Evolutionary conservation across 2,797 vertebrate genomes (phyloP), one percentile per base, ranked within the genome.

Genomic region (Parauchenoglanis ngamensis): DNA sequence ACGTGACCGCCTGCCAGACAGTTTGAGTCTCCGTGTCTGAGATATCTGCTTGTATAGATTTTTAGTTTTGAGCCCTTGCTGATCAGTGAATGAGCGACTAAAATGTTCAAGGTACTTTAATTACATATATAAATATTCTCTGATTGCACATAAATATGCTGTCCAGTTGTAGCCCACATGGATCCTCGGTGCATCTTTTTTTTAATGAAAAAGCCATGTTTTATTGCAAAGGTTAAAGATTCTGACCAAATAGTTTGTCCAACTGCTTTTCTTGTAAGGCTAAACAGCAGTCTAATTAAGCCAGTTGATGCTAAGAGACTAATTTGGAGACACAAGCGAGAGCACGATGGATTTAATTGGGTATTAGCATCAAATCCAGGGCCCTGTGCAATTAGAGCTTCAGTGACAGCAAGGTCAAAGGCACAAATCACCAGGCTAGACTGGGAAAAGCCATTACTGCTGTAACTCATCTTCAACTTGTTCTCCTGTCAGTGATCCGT

Each of bases 281-380:
- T 56, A 86, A 79, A 57, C 54, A 57, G 78, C 70, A 67, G 75
- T 61, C 56, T 89, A 68, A 90, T 89, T 89, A 78, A 70, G 28
- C 76, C 80, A 87, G 83, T 57, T 86, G 84, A 87, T 87, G 85
- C 83, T 85, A 56, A 76, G 81, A 87, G 85, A 75, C 78, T 88
- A 77, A 87, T 87, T 87, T 73, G 72, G 80, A 84, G 84, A 77
- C 84, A 87, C 19, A 19, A 76, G 65, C 40, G 25, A 85, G 7
- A 83, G 84, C 82, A 84, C 89, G 84, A 81, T 63, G 13, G 57
- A 87, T 89, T 89, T 88, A 88, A 90, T 88, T 85, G 76, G 61
- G 54, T 87, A 88, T 82, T 90, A 87, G 84, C 67, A 88, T 88
- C 83, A 84, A 90, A 83, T 83, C 57, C 61, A 72, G 70, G 83